A percentile compares a stretch with the other conserved stretches of the same genome.
Evolutionary conservation across 2,113 vertebrate species (phyloP).

Genomic region (Todiramphus saurophagus): DNA sequence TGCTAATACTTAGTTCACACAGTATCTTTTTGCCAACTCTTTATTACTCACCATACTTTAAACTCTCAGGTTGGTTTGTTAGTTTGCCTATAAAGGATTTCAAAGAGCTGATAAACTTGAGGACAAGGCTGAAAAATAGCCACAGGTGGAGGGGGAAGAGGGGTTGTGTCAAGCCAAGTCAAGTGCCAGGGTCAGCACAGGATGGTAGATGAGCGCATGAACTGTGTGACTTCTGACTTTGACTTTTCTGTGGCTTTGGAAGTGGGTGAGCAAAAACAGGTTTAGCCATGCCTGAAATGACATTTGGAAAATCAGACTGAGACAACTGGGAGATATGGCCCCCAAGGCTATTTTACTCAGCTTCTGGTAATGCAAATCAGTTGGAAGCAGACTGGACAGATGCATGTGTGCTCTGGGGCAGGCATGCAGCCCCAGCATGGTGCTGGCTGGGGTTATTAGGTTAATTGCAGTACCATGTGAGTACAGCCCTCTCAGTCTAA

Average conservation of each 20-base stretch:
- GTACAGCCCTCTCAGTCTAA: background rate
- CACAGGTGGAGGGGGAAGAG: background rate
- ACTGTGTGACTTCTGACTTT: background rate
- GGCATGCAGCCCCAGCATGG: fast-evolving
- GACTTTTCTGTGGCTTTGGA: background rate
- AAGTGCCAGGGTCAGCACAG: background rate
- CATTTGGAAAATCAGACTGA: background rate
- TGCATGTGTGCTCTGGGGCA: background rate
- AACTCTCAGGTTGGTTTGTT: background rate
- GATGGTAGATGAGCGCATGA: background rate
- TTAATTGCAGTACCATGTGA: background rate
- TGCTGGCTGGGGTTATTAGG: background rate
- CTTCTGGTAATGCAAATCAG: background rate
- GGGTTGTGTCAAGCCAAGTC: background rate
- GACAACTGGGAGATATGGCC: background rate
- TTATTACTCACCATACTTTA: background rate
- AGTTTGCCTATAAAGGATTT: background rate
- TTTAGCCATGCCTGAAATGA: background rate
- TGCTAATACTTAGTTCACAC: background rate
- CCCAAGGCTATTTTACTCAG: fast-evolving
- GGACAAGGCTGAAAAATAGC: background rate
- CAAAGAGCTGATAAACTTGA: background rate
- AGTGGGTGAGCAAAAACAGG: background rate
- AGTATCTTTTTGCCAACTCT: conserved; percentile 2
- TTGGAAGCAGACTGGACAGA: fast-evolving